phyloP scores from a whole-genome alignment of 1,140 invertebrate species.

The Micrasema longulum region DNA sequence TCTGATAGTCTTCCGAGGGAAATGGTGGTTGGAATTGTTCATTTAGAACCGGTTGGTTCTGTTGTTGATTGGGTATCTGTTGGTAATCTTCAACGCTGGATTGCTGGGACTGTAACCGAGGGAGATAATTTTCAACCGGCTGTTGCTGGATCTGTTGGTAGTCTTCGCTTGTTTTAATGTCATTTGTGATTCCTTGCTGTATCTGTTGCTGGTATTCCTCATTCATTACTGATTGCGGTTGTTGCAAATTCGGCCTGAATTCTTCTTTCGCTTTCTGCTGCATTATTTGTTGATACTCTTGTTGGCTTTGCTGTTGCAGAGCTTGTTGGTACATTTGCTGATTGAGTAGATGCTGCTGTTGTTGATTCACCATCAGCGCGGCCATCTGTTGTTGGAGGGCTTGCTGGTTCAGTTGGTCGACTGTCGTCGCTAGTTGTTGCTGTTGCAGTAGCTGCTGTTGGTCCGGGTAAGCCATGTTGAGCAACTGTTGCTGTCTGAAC shows the following conservation, averaged over 20 bases:
- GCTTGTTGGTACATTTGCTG: conserved; percentile 56
- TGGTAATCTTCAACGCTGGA: not conserved
- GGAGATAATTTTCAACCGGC: not conserved
- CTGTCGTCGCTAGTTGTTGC: conserved; percentile 38
- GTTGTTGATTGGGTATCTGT: not conserved
- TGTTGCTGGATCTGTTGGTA: not conserved
- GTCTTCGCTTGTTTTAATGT: conserved; percentile 1
- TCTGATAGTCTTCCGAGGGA: not conserved
- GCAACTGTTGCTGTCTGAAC: conserved; percentile 51
- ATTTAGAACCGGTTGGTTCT: not conserved
- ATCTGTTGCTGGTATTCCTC: conserved; percentile 48
- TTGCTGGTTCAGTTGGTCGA: conserved; percentile 56
- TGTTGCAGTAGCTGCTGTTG: conserved; percentile 53
- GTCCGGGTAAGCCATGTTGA: conserved; percentile 52
- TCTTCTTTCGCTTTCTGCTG: conserved; percentile 34
- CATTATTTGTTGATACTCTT: conserved; percentile 27
- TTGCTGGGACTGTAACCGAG: not conserved
- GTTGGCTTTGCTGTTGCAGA: conserved; percentile 29
- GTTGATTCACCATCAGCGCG: conserved; percentile 58
- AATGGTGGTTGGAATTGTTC: no score
- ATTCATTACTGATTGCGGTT: conserved; percentile 56
- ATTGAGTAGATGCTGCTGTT: conserved; percentile 59
- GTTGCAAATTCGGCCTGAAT: not conserved
- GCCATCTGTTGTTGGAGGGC: conserved; percentile 53
- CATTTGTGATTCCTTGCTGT: conserved; percentile 22